Conservation (phyloP, 2,797 vertebrate species). For the Amphiprion clarkii region DNA sequence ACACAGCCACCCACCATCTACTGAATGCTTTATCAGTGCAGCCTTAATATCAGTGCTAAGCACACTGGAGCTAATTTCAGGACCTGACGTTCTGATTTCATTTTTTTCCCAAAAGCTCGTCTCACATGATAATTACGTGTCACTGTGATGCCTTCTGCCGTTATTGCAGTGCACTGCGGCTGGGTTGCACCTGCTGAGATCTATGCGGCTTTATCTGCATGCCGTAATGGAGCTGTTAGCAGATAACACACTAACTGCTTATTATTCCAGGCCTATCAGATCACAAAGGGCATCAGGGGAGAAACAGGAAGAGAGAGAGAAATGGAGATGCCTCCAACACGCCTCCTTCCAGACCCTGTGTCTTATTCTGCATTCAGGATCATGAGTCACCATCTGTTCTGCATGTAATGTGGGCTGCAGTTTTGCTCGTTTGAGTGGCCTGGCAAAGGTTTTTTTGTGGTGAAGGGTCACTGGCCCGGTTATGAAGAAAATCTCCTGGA, state of each 20-base stretch:
- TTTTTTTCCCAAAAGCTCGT: constrained; percentile 35
- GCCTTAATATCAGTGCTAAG: constrained; percentile 44
- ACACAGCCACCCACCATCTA: background rate
- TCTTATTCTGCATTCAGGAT: constrained; percentile 52
- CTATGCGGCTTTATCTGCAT: constrained; percentile 61
- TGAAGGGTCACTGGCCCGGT: constrained; percentile 23
- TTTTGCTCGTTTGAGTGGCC: constrained; percentile 10
- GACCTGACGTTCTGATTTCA: constrained; percentile 16
- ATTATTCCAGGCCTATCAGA: constrained; percentile 77
- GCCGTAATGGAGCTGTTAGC: constrained; percentile 72
- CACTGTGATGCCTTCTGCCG: constrained; percentile 49
- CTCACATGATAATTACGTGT: constrained; percentile 71
- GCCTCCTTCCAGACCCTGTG: constrained; percentile 27
- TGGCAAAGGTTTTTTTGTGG: constrained; percentile 22
- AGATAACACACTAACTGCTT: constrained; percentile 76
- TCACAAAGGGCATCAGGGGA: constrained; percentile 58
- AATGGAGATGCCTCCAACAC: constrained; percentile 27
- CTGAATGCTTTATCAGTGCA: constrained; percentile 10
- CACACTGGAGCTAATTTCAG: constrained; percentile 42
- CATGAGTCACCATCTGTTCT: constrained; percentile 41
- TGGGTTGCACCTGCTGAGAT: constrained; percentile 68
- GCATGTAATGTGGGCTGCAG: background rate
- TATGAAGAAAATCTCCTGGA: constrained; percentile 47
- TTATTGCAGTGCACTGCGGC: constrained; percentile 57
- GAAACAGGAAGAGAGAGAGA: constrained; percentile 12